phyloP scores from a whole-genome alignment of 2,888 invertebrate genomes.

The Coecobrya sp. region DNA sequence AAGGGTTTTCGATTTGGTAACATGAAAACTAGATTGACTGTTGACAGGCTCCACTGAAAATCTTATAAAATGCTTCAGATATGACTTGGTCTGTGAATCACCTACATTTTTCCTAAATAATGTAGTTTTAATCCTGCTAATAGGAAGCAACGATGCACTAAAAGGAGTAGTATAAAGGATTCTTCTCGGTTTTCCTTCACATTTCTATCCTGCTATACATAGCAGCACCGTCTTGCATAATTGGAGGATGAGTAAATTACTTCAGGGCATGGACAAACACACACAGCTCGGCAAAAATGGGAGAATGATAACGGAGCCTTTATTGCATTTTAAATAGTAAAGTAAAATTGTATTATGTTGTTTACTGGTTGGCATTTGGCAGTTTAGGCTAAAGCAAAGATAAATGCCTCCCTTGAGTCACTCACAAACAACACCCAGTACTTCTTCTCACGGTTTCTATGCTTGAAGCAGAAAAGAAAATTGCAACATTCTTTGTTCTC shows the following conservation, averaged over 20 bases:
- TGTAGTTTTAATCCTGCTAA: no score
- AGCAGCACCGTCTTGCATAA: not conserved
- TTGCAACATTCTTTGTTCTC: no score
- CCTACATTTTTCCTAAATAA: no score
- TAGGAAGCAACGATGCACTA: no score
- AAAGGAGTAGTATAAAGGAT: no score
- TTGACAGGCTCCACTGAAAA: no score
- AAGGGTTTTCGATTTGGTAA: no score
- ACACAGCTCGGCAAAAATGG: not conserved
- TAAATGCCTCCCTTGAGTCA: slow-evolving; percentile 21
- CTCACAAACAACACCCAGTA: not conserved
- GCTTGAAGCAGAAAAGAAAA: not conserved
- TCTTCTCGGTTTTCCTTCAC: no score
- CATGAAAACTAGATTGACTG: no score
- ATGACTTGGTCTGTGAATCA: no score
- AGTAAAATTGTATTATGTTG: not conserved
- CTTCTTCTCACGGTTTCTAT: not conserved
- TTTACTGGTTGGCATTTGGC: not conserved
- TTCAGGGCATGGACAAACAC: not conserved
- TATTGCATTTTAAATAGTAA: slow-evolving; percentile 22
- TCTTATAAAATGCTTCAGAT: no score
- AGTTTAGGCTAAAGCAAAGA: not conserved
- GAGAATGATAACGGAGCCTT: not conserved
- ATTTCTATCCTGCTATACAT: not conserved
- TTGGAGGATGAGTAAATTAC: not conserved